Evolutionary conservation across 2,888 invertebrate species (phyloP), one percentile per base, ranked within the genome.

Genomic region (Miltochrista miniata): DNA sequence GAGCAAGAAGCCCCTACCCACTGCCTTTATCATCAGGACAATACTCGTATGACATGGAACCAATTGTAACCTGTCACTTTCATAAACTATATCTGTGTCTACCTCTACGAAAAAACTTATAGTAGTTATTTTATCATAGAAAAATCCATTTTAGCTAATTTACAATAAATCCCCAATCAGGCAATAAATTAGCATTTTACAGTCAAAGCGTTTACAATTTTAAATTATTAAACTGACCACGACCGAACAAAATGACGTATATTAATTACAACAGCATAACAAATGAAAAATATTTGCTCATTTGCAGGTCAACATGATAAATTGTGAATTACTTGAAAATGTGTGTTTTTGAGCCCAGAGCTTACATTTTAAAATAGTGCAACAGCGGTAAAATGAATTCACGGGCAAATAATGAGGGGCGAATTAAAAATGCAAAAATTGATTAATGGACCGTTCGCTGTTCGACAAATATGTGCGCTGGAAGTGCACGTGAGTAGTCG

Each of bases 361-460:
- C 77, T 85, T 87, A 82, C 85, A 87, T 81, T 87, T 86, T 89
- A 81, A 87, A 88, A 85, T 79, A 79, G 76, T 77, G 73, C 70
- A 79, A 77, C 85, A 84, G 82, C 86, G 79, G 76, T 81, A 80
- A 79, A 85, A 83, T 81, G 81, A 83, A 84, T 89, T 86, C 83
- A 78, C 85, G 59, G 81, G 77, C 87, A 86, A 90, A 89, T 90
- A 90, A 90, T 90, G 89, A 90, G 89, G 76, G 81, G 72, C 66
- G 79, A 83, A 90, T 91, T 90, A 90, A 90, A 90, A 90, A 90
- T 91, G 87, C 90, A 90, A 85, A 90, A 90, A 88, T 89, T 90
- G 87, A 91, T 90, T 90, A 90, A 91, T 90, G 87, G 82, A 68
- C 83, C 83, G 85, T 48, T 24, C 47, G 52, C 72, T 78, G 82